Evolutionary conservation across 2,797 vertebrate species (phyloP), one percentile per base, ranked within the genome.

Genomic region (Phyllotis vaccarum): DNA sequence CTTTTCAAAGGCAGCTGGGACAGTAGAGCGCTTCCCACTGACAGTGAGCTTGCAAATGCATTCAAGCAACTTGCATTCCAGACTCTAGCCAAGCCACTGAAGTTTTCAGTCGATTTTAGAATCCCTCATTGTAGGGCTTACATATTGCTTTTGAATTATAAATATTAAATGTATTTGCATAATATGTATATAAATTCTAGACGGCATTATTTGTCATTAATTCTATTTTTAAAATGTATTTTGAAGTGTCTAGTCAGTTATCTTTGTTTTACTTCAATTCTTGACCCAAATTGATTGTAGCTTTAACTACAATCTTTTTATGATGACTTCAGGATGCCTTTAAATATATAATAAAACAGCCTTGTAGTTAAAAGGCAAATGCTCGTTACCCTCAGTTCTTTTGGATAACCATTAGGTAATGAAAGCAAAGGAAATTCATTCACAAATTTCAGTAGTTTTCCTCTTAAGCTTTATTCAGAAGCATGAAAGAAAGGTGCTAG

Each of bases 11-110:
- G 90, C 93, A 87, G 34, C 56, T 76, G 52, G 91, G 16, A 43
- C 27, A 52, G 54, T 86, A 88, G 92, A 97, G 90, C 64, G 27
- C 29, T 88, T 96, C 91, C 29, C 95, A 4, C 83, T 27, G 19
- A 93, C 74, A 82, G 93, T 86, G 88, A 96, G 96, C 89, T 94
- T 97, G 83, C 62, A 97, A 96, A 72, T 87, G 24, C 27, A 95
- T 97, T 89, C 97, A 96, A 74, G 66, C 49, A 86, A 97, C 52
- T 66, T 83, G 43, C 17, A 72, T 83, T 80, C 82, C 60, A 94
- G 90, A 94, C 89, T 34, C 85, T 22, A 70, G 86, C 78, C 29
- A 34, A 66, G 93, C 82, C 40, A 19, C 2, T 96, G 88, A 95
- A 22, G 74, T 96, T 98, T 92, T 90, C 86, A n/a, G 19, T 95